These are phyloP conservation scores for Drosophila lini DNA, from an alignment of 1,140 invertebrate genomes.

Conservation along the genomic window DNA sequence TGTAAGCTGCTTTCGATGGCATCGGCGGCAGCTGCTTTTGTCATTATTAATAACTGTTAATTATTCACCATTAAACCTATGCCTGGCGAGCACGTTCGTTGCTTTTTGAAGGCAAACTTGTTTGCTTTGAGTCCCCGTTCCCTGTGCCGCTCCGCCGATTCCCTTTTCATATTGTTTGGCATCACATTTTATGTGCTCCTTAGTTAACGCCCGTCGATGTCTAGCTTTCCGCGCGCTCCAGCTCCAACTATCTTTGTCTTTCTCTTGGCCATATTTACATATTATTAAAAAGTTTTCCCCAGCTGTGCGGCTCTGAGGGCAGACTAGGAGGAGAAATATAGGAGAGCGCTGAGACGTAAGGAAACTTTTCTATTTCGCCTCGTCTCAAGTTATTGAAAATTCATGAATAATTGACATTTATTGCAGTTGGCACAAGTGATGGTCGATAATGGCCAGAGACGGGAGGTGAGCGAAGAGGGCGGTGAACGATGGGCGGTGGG, in stretches of 20 bases:
- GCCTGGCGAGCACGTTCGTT: slow-evolving; percentile 51
- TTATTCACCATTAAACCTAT: slow-evolving; percentile 82
- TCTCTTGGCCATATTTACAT: slow-evolving; percentile 72
- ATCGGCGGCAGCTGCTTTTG: slow-evolving; percentile 76
- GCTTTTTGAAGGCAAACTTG: slow-evolving; percentile 30
- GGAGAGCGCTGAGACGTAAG: slow-evolving; percentile 23
- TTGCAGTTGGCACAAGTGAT: slow-evolving; percentile 81
- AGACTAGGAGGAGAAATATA: slow-evolving; percentile 1
- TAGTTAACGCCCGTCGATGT: slow-evolving; percentile 67
- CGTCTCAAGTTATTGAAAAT: slow-evolving; percentile 76
- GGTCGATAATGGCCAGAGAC: slow-evolving; percentile 70
- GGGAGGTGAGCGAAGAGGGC: slow-evolving; percentile 6
- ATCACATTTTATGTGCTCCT: slow-evolving; percentile 75
- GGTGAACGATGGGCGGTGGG: background rate
- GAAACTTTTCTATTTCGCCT: slow-evolving; percentile 76
- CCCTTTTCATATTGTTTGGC: slow-evolving; percentile 74
- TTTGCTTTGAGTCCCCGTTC: background rate
- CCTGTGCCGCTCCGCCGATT: slow-evolving; percentile 56
- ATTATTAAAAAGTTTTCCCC: slow-evolving; percentile 76
- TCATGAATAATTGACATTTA: slow-evolving; percentile 83
- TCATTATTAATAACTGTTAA: slow-evolving; percentile 84
- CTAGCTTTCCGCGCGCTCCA: slow-evolving; percentile 12
- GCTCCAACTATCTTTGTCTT: slow-evolving; percentile 30
- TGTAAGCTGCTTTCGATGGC: slow-evolving; percentile 56
- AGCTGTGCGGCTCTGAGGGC: slow-evolving; percentile 43